Base-by-base conservation (phyloP, 2,888 invertebrate genomes). In the Crocallis elinguaria region DNA sequence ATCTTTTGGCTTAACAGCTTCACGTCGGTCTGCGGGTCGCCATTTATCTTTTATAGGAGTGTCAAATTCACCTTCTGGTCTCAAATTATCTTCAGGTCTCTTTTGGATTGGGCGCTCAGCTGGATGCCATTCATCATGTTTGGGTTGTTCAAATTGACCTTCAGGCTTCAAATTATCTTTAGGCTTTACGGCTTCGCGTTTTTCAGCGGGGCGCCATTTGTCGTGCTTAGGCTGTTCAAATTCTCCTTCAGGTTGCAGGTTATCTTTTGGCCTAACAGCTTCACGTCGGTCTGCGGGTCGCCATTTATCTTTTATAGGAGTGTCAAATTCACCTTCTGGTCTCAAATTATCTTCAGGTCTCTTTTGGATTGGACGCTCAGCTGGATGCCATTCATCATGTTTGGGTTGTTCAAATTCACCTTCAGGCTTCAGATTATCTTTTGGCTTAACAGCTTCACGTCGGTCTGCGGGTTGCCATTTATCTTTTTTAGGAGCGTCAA, bases 161-260 rank as follows among this genome's bases (percentile, higher is more conserved):
- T 79, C 80, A 0, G 79, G 79, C 25, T 33, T 64, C 0, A 80
- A 54, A 37, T 93, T 94, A 62, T 94, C 94, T 9, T 84, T 67
- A 0, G 88, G 92, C 57, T 79, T 89, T 1, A 75, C 88, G 12
- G 75, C 88, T 6, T 71, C 58, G n/a, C 60, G 87, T 27, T 79
- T 57, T 58, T 93, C 92, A 17, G 83, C 92, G 1, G 84, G 84
- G 7, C 70, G 66, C 73, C 78, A 91, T 45, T 71, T 92, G 66
- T 94, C 94, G 0, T 92, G 89, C 39, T 78, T 78, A 0, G 88
- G 92, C 37, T 71, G 66, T 38, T 92, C 92, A 67, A 94, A 94
- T 7, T 93, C 92, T 2, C 94, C 94, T 75, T 94, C 94, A 0
- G 93, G 92, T 49, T 79, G 82, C 0, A 94, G 71, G 59, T 92